Evolutionary conservation across 2,113 vertebrate species (phyloP).

Genomic region (Epinephelus moara): DNA sequence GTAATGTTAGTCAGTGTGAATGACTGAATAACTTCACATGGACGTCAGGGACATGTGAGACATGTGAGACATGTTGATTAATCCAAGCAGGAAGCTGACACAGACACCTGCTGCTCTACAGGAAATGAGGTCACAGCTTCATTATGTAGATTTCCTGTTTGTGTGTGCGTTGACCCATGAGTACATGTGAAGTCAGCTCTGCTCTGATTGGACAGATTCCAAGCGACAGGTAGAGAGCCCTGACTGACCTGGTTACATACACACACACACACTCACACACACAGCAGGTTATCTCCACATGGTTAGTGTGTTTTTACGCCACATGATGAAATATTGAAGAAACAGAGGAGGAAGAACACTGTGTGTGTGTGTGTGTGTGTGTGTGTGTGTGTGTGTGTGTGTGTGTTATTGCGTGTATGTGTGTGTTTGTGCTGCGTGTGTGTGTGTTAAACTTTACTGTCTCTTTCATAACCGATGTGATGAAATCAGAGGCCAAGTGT

Average conservation of each 20-base stretch:
- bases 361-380: constrained; percentile 24
- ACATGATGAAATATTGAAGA: constrained; percentile 83
- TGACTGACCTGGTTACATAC: constrained; percentile 57
- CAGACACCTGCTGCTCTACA: constrained; percentile 36
- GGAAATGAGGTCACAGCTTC: constrained; percentile 53
- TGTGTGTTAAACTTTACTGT: constrained; percentile 73
- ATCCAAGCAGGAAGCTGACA: constrained; percentile 41
- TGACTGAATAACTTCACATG: background rate
- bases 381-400: constrained; percentile 27
- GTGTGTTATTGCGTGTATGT: constrained; percentile 30
- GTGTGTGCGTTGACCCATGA: background rate
- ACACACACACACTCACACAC: constrained; percentile 19
- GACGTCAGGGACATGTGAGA: background rate
- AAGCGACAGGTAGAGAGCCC: constrained; percentile 44
- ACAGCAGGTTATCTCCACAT: constrained; percentile 77
- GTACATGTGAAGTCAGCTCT: background rate
- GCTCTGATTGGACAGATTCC: constrained; percentile 40
- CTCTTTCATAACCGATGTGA: constrained; percentile 79
- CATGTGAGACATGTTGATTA: constrained; percentile 10
- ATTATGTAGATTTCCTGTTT: constrained; percentile 53
- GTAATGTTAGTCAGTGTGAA: background rate
- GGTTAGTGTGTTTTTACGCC: constrained; percentile 75
- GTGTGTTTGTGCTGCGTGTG: constrained; percentile 23
- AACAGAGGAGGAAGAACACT: constrained; percentile 64
- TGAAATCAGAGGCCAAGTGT: constrained; percentile 83